Conservation (phyloP, 2,888 invertebrate genomes). For the Oasisia sp. region DNA sequence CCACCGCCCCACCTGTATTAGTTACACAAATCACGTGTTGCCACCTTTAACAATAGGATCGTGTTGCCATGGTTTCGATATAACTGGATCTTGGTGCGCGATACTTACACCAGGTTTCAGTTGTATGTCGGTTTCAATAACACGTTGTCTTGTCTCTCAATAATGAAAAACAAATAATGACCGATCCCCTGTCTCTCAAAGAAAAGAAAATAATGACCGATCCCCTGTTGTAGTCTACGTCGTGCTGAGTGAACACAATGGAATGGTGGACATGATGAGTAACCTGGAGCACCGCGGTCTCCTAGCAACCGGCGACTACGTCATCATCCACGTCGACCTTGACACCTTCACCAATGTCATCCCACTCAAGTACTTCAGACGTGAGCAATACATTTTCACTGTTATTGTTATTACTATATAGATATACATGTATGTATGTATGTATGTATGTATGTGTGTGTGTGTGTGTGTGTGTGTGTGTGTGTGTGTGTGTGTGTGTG, state of each 20-base stretch:
- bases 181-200: slow-evolving; percentile 47
- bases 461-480: no score
- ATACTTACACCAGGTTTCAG: neutral
- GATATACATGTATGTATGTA: neutral
- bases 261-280: slow-evolving; percentile 84
- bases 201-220: neutral
- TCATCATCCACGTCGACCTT: slow-evolving; percentile 88
- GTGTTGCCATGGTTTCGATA: neutral
- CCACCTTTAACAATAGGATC: neutral
- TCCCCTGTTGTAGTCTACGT: slow-evolving; percentile 82
- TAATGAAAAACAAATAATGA: no score
- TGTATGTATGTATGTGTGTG: neutral
- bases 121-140: neutral
- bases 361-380: slow-evolving; percentile 54
- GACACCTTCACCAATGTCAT: slow-evolving; percentile 74
- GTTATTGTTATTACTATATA: neutral
- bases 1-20: neutral
- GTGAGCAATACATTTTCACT: slow-evolving; percentile 46
- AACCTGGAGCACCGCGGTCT: slow-evolving; percentile 81
- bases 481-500: no score
- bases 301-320: slow-evolving; percentile 82
- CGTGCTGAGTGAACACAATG: slow-evolving; percentile 87
- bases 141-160: no score
- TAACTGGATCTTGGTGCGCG: neutral
- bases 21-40: neutral